Evolutionary conservation across 2,888 invertebrate species (phyloP).

Genomic region (Eristalis tenax): DNA sequence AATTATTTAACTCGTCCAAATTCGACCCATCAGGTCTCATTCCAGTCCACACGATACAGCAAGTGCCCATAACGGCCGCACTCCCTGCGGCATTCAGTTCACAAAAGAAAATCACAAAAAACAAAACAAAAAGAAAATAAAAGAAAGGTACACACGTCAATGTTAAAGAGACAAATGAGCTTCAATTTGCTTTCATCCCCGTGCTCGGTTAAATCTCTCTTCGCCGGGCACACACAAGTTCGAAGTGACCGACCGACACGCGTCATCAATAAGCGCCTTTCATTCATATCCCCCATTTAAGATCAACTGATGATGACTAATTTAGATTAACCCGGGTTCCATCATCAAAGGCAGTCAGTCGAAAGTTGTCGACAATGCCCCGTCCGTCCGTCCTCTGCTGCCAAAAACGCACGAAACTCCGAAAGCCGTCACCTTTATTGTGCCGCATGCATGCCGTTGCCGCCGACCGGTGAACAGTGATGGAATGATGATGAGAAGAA

Average conservation of each 20-base stretch:
- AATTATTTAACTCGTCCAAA: background rate
- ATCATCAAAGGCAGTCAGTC: slow-evolving; percentile 49
- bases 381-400: background rate
- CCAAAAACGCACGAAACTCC: background rate
- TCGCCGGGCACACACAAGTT: slow-evolving; percentile 18
- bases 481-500: slow-evolving; percentile 40
- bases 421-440: background rate
- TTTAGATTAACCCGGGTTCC: slow-evolving; percentile 66
- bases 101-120: slow-evolving; percentile 3
- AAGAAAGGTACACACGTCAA: slow-evolving; percentile 27
- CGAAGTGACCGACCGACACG: slow-evolving; percentile 70
- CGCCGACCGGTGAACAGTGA: background rate
- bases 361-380: background rate
- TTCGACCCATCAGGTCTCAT: background rate
- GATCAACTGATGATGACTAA: slow-evolving; percentile 70
- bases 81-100: background rate
- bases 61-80: background rate
- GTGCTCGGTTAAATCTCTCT: slow-evolving; percentile 5
- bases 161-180: slow-evolving; percentile 44
- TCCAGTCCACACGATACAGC: background rate
- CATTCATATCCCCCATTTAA: slow-evolving; percentile 66
- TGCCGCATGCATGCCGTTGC: slow-evolving; percentile 24
- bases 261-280: slow-evolving; percentile 72
- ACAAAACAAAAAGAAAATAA: slow-evolving; percentile 32
- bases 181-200: slow-evolving; percentile 29